Evolutionary conservation across 2,888 invertebrate genomes (phyloP), one percentile per base, ranked within the genome.

Genomic region (Microctonus aethiopoides): DNA sequence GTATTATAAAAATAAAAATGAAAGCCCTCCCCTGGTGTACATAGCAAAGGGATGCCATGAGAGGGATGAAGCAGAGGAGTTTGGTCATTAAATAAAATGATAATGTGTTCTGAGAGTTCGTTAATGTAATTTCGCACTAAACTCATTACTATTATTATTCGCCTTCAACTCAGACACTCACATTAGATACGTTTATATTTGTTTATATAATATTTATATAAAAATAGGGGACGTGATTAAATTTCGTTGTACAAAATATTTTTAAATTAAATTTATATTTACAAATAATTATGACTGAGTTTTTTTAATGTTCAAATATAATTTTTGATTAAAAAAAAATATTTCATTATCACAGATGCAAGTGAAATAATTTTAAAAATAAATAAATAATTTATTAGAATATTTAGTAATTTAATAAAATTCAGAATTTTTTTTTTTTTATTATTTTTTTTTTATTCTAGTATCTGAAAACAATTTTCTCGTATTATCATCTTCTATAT

Each of bases 51-150:
- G n/a, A 46, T 46, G 46, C 16, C 20, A 46, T 6, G 16, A 46
- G 46, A 20, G 46, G 26, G 54, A 26, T 22, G 54, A 54, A 54
- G 24, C 54, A 54, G 24, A 54, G 13, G 54, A 24, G 24, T 10
- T 16, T 24, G 32, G 57, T 56, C 26, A 56, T 66, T 66, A 57
- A 56, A 41, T 54, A 46, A 57, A 66, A 66, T 57, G 66, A 66
- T 66, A 66, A 66, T 66, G 57, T 46, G 26, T 46, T 46, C n/a
- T 11, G 46, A 36, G 41, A 66, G 57, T 66, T 66, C 29, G 56
- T 56, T 66, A 61, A 61, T 41, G 52, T 67, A 60, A 51, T 67
- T 67, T 67, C 36, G 16, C 22, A 41, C 34, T 16, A 39, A 24
- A 26, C 54, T 54, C 54, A 11, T 54, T 54, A 26, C 13, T 26